These are phyloP conservation scores for Trinorchestia longiramus DNA, from an alignment of 1,140 invertebrate species.

Conservation along the genomic window DNA sequence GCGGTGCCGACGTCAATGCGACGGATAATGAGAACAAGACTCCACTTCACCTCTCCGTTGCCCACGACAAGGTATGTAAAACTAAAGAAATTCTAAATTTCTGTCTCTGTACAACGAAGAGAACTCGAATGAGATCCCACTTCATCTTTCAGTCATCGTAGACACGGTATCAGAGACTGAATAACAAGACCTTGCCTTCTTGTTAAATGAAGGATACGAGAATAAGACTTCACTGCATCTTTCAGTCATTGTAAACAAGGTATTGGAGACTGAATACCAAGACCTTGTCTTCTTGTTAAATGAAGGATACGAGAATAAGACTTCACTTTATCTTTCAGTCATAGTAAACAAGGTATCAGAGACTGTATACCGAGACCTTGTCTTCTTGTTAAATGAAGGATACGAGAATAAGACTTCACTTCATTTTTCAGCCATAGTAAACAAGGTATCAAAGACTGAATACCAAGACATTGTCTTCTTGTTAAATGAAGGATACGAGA, in stretches of 20 bases:
- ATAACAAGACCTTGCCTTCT: not conserved
- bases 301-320: not conserved
- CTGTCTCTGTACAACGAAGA: not conserved
- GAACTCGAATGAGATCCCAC: too few relatives aligned
- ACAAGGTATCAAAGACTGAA: too few relatives aligned
- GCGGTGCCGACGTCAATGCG: constrained; percentile 78
- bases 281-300: not conserved
- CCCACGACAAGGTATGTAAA: constrained; percentile 77
- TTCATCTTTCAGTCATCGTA: not conserved
- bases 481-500: too few relatives aligned
- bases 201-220: not conserved
- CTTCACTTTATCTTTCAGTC: not conserved
- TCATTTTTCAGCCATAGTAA: too few relatives aligned
- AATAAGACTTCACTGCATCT: not conserved
- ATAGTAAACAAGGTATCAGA: not conserved
- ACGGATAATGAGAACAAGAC: constrained; percentile 83
- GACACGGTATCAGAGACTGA: not conserved
- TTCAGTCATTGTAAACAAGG: not conserved
- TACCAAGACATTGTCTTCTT: too few relatives aligned
- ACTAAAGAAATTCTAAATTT: not conserved
- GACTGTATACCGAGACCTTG: too few relatives aligned
- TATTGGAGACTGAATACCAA: not conserved
- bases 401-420: too few relatives aligned
- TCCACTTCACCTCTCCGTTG: constrained; percentile 82
- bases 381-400: too few relatives aligned